Base-by-base conservation (phyloP, 2,888 invertebrate genomes). In the Punctoribates punctum region DNA sequence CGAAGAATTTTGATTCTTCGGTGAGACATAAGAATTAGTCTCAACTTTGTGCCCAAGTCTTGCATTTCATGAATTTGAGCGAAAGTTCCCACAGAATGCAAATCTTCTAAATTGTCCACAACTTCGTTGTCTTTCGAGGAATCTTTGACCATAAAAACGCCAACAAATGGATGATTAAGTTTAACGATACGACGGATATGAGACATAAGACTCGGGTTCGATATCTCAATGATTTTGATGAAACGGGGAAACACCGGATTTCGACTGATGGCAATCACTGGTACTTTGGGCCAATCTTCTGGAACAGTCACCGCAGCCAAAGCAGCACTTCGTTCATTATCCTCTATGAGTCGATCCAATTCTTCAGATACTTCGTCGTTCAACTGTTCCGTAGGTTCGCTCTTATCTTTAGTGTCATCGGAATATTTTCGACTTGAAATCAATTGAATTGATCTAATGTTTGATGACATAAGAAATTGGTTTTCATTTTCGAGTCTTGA, bases 41-140 rank as follows among this genome's bases (percentile, higher is more conserved):
- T 87, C 73, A 96, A 84, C 83, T 91, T 91, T 82, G 93, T 94
- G 8, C 94, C 96, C 83, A 96, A 87, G 83, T 97, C 97, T 83
- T 97, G 96, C 86, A 99, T 89, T 85, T 99, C 98, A 81, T 96
- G 94, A 80, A 99, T 97, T 86, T 98, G 96, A 11, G 96, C 98
- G 85, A 99, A 99, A 1, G 96, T 94, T 11, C 99, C 99, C 34
- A 96, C 88, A 74, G 88, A 86, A 83, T 96, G 92, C 54, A 99
- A 87, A 79, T 99, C 97, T 78, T 91, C 89, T 34, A 97, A 82
- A 75, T 87, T 90, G 15, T 90, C 87, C 0, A 98, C 92, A 23
- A 95, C 87, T 83, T 97, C 97, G 0, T 89, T 87, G 79, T 94
- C 93, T 82, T 92, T 92, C 80, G 88, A 94, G 82, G 94, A 93